These are phyloP conservation scores for Falco punctatus DNA, from an alignment of 2,113 vertebrate genomes.

Conservation along the genomic window DNA sequence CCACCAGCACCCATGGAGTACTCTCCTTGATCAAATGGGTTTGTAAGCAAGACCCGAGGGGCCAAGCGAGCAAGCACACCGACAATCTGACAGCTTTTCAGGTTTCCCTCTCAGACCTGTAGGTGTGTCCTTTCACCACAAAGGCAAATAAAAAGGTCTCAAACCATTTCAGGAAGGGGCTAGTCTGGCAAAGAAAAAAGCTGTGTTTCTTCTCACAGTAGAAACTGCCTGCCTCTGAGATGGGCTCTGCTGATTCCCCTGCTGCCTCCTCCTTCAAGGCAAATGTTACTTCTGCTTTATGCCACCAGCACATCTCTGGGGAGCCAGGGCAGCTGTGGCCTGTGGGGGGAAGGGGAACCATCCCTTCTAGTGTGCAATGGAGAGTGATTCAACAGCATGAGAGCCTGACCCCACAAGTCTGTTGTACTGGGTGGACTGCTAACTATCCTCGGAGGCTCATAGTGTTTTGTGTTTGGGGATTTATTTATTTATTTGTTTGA, in stretches of 20 bases:
- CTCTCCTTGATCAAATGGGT: neutral
- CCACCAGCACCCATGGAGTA: too few species aligned
- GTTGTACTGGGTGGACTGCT: neutral
- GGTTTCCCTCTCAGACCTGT: neutral
- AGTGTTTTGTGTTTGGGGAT: neutral
- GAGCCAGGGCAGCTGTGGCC: neutral
- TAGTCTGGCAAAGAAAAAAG: neutral
- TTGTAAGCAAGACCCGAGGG: neutral
- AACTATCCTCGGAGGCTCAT: neutral
- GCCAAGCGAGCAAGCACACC: neutral
- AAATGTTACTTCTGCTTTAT: neutral
- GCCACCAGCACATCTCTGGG: neutral
- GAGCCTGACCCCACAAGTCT: neutral
- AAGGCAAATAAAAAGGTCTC: neutral
- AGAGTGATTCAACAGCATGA: neutral
- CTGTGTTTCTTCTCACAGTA: neutral
- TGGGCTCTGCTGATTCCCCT: neutral
- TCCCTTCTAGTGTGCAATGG: neutral
- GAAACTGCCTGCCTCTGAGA: neutral
- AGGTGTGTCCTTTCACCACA: neutral
- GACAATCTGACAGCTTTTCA: neutral
- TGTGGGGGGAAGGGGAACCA: too few species aligned
- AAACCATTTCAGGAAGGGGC: neutral
- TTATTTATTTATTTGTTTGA: too few species aligned
- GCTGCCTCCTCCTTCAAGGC: neutral